Conservation (phyloP, 2,113 vertebrate genomes). For the Baryphthengus martii region DNA sequence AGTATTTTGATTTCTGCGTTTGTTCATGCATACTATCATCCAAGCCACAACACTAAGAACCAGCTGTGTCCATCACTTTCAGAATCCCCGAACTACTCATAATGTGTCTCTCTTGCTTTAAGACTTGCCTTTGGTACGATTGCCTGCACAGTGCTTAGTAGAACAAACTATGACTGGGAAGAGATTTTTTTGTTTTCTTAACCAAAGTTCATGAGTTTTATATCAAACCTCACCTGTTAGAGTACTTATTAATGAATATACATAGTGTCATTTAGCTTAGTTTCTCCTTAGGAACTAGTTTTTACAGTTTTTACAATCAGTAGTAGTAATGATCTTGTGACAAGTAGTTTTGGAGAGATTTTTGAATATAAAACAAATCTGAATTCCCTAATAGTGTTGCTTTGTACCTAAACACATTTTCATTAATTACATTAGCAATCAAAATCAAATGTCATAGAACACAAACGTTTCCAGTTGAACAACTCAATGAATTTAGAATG, state of each 20-base stretch:
- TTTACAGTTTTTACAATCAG: not conserved
- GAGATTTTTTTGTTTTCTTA: not conserved
- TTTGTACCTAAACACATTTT: not conserved
- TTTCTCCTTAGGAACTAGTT: not conserved
- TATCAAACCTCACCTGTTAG: not conserved
- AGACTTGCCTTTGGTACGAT: not conserved
- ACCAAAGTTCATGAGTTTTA: not conserved
- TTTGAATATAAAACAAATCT: not conserved
- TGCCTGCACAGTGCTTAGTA: not conserved
- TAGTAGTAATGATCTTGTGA: not conserved
- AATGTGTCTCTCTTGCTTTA: not conserved
- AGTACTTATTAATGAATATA: not conserved
- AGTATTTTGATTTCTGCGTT: not conserved
- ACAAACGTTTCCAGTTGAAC: not conserved
- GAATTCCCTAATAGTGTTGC: not conserved
- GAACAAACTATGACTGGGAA: not conserved
- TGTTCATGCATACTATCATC: not conserved
- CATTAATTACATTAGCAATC: not conserved
- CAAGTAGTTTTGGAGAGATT: not conserved
- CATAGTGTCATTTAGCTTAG: not conserved
- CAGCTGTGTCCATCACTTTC: not conserved
- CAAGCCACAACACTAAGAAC: not conserved
- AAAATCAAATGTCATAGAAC: not conserved
- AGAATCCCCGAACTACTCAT: not conserved
- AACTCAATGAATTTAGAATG: not conserved